A percentile compares a stretch with the other conserved stretches of the same genome.
These are phyloP conservation scores for Oncorhynchus masou DNA, from an alignment of 2,113 vertebrate genomes.

Conservation along the genomic window DNA sequence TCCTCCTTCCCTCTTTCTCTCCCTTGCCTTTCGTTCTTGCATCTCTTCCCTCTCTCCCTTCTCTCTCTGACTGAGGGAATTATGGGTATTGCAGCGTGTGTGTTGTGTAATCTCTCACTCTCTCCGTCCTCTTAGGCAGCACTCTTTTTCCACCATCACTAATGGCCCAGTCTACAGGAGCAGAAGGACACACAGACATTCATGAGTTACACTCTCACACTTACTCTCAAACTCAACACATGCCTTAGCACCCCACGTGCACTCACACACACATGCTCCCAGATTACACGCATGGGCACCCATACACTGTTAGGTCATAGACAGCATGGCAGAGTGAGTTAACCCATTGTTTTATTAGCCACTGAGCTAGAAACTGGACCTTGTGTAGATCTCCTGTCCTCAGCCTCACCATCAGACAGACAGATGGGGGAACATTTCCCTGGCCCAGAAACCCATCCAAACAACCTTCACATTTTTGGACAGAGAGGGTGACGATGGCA, in stretches of 20 bases:
- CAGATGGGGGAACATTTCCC: no score
- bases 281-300: not conserved
- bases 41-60: not conserved
- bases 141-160: not conserved
- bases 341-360: not conserved
- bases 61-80: not conserved
- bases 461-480: no score
- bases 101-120: constrained; percentile 15
- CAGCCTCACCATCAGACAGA: no score
- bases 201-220: not conserved
- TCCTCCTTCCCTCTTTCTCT: constrained; percentile 14
- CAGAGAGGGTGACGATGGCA: no score
- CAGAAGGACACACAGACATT: no score
- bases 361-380: no score
- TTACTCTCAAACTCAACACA: not conserved
- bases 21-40: not conserved
- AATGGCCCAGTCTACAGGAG: no score
- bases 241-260: not conserved
- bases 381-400: no score
- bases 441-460: no score
- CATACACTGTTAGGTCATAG: not conserved
- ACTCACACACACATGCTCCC: not conserved
- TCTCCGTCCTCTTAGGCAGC: not conserved
- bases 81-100: not conserved
- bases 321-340: not conserved